phyloP scores from a whole-genome alignment of 2,888 invertebrate species.

The Syritta pipiens region DNA sequence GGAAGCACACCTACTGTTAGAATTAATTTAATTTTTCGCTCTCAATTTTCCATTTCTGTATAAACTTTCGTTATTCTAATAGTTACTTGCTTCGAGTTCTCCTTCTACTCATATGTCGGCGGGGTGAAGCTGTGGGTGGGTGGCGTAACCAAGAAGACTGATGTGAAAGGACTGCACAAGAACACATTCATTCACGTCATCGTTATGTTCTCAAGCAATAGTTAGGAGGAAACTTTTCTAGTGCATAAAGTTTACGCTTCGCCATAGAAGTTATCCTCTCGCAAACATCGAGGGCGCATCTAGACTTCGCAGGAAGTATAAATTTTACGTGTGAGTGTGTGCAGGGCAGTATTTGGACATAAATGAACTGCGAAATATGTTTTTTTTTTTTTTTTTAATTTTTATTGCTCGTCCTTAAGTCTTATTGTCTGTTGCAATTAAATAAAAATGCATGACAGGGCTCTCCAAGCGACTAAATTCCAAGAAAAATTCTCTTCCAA shows the following conservation, averaged over 20 bases:
- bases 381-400: neutral
- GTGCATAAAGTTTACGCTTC: constrained; percentile 28
- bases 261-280: constrained; percentile 34
- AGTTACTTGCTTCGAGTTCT: neutral
- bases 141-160: constrained; percentile 11
- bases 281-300: constrained; percentile 18
- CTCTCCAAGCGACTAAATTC: too few relatives aligned
- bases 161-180: constrained; percentile 16
- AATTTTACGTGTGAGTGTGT: neutral
- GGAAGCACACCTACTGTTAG: constrained; percentile 1
- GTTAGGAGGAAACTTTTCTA: constrained; percentile 40
- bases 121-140: neutral
- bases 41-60: constrained; percentile 1
- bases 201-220: constrained; percentile 35
- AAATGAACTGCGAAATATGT: constrained; percentile 38
- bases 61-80: neutral
- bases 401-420: neutral
- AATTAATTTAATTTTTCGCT: constrained; percentile 8
- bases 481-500: neutral
- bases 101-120: neutral
- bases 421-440: constrained; percentile 33
- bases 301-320: constrained; percentile 25
- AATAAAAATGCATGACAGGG: constrained; percentile 4
- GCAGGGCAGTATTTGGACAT: constrained; percentile 23
- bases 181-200: constrained; percentile 24